Evolutionary conservation across 1,140 invertebrate genomes (phyloP).

Genomic region (Ceratoteleas bidentatus): DNA sequence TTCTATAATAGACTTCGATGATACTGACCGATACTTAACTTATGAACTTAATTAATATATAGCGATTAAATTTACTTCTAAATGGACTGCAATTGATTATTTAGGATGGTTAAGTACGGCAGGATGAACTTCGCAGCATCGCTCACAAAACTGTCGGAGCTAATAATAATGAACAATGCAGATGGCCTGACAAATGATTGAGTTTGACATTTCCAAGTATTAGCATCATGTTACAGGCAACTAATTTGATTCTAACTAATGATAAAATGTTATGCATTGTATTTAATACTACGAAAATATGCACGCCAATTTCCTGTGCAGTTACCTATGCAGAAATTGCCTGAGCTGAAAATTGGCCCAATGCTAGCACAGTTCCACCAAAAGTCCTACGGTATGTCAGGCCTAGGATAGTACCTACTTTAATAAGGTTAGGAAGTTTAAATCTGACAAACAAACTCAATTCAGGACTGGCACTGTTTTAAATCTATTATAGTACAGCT

Average conservation of each 20-base stretch:
- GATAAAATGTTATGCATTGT: slow-evolving; percentile 25
- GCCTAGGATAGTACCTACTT: too few relatives aligned
- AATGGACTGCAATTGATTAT: slow-evolving; percentile 12
- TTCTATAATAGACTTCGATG: background rate
- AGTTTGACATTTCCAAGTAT: slow-evolving; percentile 45
- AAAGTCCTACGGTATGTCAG: too few relatives aligned
- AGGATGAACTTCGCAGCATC: background rate
- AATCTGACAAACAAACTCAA: too few relatives aligned
- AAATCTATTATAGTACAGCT: too few relatives aligned
- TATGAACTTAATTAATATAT: background rate
- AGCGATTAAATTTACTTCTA: background rate
- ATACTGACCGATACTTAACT: too few relatives aligned
- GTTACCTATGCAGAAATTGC: background rate
- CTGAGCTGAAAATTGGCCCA: too few relatives aligned
- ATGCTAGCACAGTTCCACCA: too few relatives aligned
- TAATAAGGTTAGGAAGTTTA: too few relatives aligned
- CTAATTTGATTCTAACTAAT: slow-evolving; percentile 46
- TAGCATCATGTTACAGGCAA: slow-evolving; percentile 11
- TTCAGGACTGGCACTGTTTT: too few relatives aligned
- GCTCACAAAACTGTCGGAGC: slow-evolving; percentile 8
- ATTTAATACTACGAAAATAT: slow-evolving; percentile 14
- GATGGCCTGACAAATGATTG: slow-evolving; percentile 39
- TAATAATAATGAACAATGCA: slow-evolving; percentile 38
- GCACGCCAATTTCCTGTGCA: slow-evolving; percentile 22
- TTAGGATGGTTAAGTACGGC: background rate